A percentile compares a stretch with the other conserved stretches of the same genome.
Conservation (phyloP, 2,888 invertebrate genomes). For the Iphiclides podalirius region DNA sequence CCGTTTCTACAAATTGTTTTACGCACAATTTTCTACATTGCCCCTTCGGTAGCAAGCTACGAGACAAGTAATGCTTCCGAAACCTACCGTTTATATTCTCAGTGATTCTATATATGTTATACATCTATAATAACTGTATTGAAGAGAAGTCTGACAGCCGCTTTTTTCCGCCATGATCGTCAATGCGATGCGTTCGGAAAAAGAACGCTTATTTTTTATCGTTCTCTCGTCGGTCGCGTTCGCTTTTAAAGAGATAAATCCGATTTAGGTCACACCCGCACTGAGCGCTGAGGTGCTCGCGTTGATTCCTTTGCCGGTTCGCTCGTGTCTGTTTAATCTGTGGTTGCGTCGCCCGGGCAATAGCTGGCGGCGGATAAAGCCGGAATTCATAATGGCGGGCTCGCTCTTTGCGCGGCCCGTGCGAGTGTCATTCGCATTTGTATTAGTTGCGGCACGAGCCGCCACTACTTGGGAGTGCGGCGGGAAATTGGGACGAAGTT, state of each 20-base stretch:
- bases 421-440: constrained; percentile 11
- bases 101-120: too few species aligned
- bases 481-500: constrained; percentile 5
- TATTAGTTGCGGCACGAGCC: not conserved
- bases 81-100: too few species aligned
- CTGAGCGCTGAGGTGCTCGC: not conserved
- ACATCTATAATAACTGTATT: too few species aligned
- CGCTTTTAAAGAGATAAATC: not conserved
- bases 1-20: not conserved
- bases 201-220: not conserved
- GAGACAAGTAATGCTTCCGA: too few species aligned
- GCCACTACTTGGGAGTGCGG: not conserved
- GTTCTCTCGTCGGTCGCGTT: not conserved
- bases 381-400: constrained; percentile 15
- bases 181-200: not conserved
- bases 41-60: not conserved
- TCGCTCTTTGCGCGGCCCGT: constrained; percentile 17
- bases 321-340: constrained; percentile 1
- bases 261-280: constrained; percentile 15
- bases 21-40: not conserved
- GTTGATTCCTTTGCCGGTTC: not conserved
- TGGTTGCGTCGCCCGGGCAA: not conserved
- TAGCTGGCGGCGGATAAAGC: constrained; percentile 9
- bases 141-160: not conserved
- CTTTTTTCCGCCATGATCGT: not conserved